phyloP scores from a whole-genome alignment of 1,140 invertebrate genomes.

The Semibalanus balanoides region DNA sequence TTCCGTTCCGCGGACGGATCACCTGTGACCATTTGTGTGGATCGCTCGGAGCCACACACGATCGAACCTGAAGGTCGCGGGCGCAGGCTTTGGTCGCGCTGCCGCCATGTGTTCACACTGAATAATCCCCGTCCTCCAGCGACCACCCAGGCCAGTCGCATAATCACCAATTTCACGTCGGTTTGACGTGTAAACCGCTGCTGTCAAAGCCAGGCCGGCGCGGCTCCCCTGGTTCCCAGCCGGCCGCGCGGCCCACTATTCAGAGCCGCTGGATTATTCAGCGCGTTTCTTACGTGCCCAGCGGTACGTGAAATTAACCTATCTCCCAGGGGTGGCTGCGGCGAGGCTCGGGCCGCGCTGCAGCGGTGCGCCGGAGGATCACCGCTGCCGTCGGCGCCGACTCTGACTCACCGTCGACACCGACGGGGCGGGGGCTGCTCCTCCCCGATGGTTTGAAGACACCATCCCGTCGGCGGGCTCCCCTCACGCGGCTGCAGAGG shows the following conservation, averaged over 20 bases:
- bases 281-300: neutral
- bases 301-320: neutral
- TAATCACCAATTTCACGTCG: conserved; percentile 2
- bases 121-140: neutral
- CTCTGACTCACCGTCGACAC: neutral
- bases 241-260: neutral
- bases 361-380: too few relatives aligned
- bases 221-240: neutral
- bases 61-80: neutral
- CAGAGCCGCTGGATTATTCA: neutral
- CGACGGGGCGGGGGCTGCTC: too few relatives aligned
- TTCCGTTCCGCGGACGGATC: too few relatives aligned
- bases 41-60: too few relatives aligned
- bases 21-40: too few relatives aligned
- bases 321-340: neutral
- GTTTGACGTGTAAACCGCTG: neutral
- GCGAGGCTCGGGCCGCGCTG: too few relatives aligned
- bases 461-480: too few relatives aligned
- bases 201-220: neutral
- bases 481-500: too few relatives aligned
- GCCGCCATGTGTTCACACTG: neutral
- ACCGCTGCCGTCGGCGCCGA: neutral
- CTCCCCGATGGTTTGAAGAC: too few relatives aligned
- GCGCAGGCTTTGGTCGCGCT: too few relatives aligned
- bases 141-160: neutral